These are phyloP conservation scores for Metacarcinus magister DNA, from an alignment of 2,888 invertebrate genomes.

Conservation along the genomic window DNA sequence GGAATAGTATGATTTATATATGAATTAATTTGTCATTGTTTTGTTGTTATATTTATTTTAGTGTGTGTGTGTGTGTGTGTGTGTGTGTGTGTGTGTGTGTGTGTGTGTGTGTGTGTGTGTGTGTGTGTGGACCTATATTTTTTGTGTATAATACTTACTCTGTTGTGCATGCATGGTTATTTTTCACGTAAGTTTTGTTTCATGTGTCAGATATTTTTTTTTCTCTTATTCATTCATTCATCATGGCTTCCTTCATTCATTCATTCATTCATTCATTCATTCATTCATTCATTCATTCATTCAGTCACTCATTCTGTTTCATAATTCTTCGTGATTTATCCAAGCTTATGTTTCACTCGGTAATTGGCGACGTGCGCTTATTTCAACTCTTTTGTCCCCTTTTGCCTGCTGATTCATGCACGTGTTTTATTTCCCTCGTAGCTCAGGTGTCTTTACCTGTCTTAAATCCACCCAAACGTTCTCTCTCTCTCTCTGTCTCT, in stretches of 20 bases:
- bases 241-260: background rate
- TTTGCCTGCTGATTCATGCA: background rate
- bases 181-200: background rate
- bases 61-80: background rate
- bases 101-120: background rate
- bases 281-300: background rate
- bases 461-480: background rate
- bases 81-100: background rate
- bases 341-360: background rate
- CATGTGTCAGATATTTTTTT: background rate
- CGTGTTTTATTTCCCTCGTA: background rate
- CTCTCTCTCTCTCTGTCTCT: background rate
- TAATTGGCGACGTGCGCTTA: background rate
- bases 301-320: background rate
- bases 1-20: background rate
- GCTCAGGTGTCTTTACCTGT: slow-evolving; percentile 23
- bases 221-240: background rate
- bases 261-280: background rate
- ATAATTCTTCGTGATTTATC: slow-evolving; percentile 2
- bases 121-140: no score
- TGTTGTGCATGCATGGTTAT: background rate
- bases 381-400: background rate
- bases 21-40: background rate
- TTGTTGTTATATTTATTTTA: background rate
- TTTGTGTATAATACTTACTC: no score